Conservation (phyloP, 2,888 invertebrate species). For the Trichogramma dendrolimi region DNA sequence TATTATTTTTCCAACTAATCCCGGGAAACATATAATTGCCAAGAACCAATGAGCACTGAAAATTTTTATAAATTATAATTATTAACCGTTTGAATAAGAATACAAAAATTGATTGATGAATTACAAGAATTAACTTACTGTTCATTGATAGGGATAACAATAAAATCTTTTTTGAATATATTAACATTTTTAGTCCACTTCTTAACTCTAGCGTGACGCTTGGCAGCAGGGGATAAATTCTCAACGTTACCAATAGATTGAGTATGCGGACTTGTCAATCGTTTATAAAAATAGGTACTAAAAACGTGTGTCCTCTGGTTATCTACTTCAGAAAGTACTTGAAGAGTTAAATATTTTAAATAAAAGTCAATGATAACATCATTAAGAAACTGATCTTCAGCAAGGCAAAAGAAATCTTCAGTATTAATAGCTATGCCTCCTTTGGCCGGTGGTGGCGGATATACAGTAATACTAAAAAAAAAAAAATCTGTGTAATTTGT, state of each 20-base stretch:
- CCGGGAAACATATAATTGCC: slow-evolving; percentile 93
- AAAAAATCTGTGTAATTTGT: slow-evolving; percentile 10
- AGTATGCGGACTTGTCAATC: slow-evolving; percentile 78
- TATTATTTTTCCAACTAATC: slow-evolving; percentile 66
- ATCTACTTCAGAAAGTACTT: slow-evolving; percentile 67
- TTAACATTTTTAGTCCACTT: slow-evolving; percentile 97
- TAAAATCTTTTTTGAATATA: slow-evolving; percentile 92
- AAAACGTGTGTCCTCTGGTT: slow-evolving; percentile 86
- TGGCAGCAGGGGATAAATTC: slow-evolving; percentile 70
- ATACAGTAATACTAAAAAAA: slow-evolving; percentile 67
- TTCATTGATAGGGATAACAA: slow-evolving; percentile 96
- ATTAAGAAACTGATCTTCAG: slow-evolving; percentile 90
- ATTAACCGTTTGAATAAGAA: neutral
- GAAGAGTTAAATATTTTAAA: slow-evolving; percentile 77
- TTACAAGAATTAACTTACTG: slow-evolving; percentile 58
- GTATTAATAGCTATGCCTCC: slow-evolving; percentile 87
- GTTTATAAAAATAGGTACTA: slow-evolving; percentile 94
- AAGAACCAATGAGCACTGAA: slow-evolving; percentile 88
- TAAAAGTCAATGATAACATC: slow-evolving; percentile 98
- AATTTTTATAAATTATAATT: slow-evolving; percentile 13
- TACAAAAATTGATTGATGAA: slow-evolving; percentile 2
- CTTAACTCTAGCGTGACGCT: slow-evolving; percentile 83
- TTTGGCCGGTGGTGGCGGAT: slow-evolving; percentile 76
- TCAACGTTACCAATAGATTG: slow-evolving; percentile 67
- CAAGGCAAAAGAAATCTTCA: slow-evolving; percentile 89